Conservation (phyloP, 92 coral and sea anemone genomes). For the Actinostola sp. region DNA sequence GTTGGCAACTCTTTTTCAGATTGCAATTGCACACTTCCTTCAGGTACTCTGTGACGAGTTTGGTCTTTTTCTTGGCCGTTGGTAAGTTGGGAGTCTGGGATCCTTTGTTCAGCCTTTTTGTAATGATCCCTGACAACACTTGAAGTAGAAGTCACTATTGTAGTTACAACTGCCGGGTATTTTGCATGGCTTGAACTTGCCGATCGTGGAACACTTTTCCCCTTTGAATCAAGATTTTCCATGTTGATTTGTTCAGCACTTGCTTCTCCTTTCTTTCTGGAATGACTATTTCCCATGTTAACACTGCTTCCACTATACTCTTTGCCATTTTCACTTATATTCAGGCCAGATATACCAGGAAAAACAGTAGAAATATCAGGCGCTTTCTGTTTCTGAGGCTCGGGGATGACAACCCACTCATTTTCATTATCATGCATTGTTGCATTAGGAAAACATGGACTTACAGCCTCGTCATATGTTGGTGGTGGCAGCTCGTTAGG, state of each 20-base stretch:
- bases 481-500: conserved; percentile 10
- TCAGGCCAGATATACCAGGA: conserved; percentile 14
- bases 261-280: not conserved
- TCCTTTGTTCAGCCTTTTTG: not conserved
- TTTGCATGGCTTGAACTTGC: not conserved
- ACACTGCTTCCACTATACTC: no score
- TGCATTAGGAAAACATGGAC: conserved; percentile 6
- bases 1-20: not conserved
- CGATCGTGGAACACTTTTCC: not conserved
- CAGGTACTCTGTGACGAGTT: not conserved
- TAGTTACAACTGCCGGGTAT: not conserved
- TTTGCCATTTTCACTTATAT: conserved; percentile 3
- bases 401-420: conserved; percentile 9
- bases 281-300: not conserved
- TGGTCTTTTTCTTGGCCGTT: not conserved
- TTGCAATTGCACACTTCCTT: not conserved
- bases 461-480: conserved; percentile 3
- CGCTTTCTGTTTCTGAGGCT: not conserved
- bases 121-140: not conserved
- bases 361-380: not conserved
- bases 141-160: not conserved
- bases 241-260: not conserved
- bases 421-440: not conserved
- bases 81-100: not conserved
- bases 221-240: not conserved